Percentiles rank a stretch among this genome's conserved stretches.
These are phyloP conservation scores for Agonopterix alstromeriana DNA, from an alignment of 2,888 invertebrate species.

Conservation along the genomic window DNA sequence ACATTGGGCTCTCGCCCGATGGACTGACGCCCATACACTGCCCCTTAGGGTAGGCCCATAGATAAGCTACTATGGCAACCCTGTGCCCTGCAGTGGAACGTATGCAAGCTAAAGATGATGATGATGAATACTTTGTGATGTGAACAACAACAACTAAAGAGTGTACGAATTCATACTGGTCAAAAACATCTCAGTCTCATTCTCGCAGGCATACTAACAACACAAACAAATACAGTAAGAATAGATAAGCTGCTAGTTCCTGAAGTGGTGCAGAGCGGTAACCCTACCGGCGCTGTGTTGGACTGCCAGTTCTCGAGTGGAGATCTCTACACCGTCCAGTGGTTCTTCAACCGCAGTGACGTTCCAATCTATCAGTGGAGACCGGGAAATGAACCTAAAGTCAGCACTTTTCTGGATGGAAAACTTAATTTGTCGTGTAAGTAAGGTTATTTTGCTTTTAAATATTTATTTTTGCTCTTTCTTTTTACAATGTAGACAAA, in stretches of 20 bases:
- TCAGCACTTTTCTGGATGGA: constrained; percentile 18
- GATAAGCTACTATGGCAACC: too few relatives aligned
- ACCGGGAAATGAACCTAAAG: constrained; percentile 17
- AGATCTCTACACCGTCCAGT: constrained; percentile 23
- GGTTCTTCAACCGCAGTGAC: constrained; percentile 22
- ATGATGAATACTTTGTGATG: too few relatives aligned
- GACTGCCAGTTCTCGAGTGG: constrained; percentile 25
- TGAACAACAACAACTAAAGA: too few relatives aligned
- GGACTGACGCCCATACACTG: too few relatives aligned
- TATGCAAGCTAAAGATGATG: too few relatives aligned
- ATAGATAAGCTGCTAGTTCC: constrained; percentile 32
- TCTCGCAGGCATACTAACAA: constrained; percentile 6
- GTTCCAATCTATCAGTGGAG: constrained; percentile 26
- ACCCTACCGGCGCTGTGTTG: constrained; percentile 16
- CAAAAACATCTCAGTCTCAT: neutral
- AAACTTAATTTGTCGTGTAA: constrained; percentile 23
- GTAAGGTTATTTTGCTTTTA: constrained; percentile 10
- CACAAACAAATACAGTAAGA: constrained; percentile 17
- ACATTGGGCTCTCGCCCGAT: too few relatives aligned
- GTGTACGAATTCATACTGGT: too few relatives aligned
- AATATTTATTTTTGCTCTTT: too few relatives aligned
- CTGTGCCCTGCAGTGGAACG: too few relatives aligned
- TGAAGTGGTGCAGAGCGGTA: constrained; percentile 24
- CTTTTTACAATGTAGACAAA: too few relatives aligned
- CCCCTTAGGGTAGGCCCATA: too few relatives aligned